Base-by-base conservation (phyloP, 1,140 invertebrate genomes). In the Heterodera schachtii region DNA sequence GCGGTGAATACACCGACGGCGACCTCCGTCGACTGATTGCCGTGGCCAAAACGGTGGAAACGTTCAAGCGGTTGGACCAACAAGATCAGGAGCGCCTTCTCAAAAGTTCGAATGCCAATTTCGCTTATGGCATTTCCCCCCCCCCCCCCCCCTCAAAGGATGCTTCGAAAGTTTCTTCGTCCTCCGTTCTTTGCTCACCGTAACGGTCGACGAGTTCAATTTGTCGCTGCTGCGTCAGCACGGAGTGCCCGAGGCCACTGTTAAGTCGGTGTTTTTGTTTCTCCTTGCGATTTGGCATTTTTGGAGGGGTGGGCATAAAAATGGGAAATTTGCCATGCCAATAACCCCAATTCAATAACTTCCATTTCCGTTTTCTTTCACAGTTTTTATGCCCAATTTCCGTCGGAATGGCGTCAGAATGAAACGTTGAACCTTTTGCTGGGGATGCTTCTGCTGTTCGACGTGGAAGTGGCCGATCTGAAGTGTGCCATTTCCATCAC, bases 371-470 rank as follows among this genome's bases (percentile, higher is more conserved):
- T 16, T 21, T 52, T 52, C 11, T 31, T 80, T 49, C 57, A 21
- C 31, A 84, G 86, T 21, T 85, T 85, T 49, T 85, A 84, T 41
- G 81, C 75, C 11, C 84, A 85, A 31, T 75, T 85, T 31, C 80
- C 85, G 9, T 69, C 71, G 5, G 84, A 85, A 75, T 85, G 85
- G 85, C 75, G 84, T n/a, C 43, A 71, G 31, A 85, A 87, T 46
- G 85, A 87, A 47, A 80, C 73, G 64, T 73, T 85, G 11, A 85
- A 86, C 21, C 79, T 87, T 21, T 69, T 85, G 8, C 69, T 85
- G n/a, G 77, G 83, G 5, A 52, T 87, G 52, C 73, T 85, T 46
- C 60, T 85, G 57, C 21, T 85, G 41, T 85, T 85, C 49, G 75
- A 85, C 73, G 73, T 79, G 8, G 77, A 85, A 9, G 75, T 86